Conservation (phyloP, 2,888 invertebrate species). For the Psylliodes chrysocephalus region DNA sequence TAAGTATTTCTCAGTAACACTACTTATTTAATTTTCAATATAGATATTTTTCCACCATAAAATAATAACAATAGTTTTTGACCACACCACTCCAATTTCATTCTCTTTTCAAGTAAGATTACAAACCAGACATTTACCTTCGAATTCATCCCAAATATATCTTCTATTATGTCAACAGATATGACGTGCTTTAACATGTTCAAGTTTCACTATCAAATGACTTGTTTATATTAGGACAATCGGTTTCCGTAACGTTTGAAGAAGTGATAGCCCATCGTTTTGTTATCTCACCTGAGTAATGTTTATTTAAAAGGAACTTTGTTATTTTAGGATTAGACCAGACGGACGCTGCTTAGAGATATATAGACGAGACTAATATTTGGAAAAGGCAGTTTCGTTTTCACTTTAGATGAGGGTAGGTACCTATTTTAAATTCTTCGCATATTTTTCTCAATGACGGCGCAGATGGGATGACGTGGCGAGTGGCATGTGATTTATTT, state of each 20-base stretch:
- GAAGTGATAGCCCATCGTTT: slow-evolving; percentile 37
- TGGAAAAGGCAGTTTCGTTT: slow-evolving; percentile 31
- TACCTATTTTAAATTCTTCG: slow-evolving; percentile 32
- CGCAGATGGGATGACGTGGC: background rate
- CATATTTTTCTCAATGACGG: slow-evolving; percentile 17
- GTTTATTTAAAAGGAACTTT: slow-evolving; percentile 46
- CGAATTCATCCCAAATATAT: no score
- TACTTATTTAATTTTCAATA: no score
- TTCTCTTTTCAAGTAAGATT: no score
- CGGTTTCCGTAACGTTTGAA: slow-evolving; percentile 38
- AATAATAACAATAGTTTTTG: no score
- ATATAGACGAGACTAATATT: slow-evolving; percentile 38
- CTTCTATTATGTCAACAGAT: no score
- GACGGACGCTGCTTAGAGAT: slow-evolving; percentile 34
- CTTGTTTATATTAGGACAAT: slow-evolving; percentile 36
- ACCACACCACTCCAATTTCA: no score
- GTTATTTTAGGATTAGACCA: slow-evolving; percentile 52
- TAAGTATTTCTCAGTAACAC: no score
- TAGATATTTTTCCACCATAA: no score
- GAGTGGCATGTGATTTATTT: background rate
- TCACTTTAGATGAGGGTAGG: slow-evolving; percentile 18
- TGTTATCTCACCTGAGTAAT: slow-evolving; percentile 53
- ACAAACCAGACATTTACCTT: no score
- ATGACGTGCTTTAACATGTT: slow-evolving; percentile 27
- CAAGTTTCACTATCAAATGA: slow-evolving; percentile 33